Percentiles rank a stretch among this genome's conserved stretches.
Evolutionary conservation across 2,797 vertebrate species (phyloP).

Genomic region (Periparus ater): DNA sequence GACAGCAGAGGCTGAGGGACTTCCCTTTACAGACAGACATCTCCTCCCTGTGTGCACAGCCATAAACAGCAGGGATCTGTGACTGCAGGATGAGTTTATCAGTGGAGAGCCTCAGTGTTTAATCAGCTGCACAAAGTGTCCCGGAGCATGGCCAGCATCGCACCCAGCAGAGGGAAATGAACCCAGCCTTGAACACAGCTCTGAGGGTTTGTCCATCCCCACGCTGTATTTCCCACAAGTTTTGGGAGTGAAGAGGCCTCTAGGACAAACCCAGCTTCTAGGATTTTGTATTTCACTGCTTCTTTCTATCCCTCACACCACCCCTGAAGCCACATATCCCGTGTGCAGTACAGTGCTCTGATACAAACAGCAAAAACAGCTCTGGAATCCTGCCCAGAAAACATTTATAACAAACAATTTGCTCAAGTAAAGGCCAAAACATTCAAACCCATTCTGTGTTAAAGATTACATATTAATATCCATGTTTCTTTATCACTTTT

Average conservation of each 20-base stretch:
- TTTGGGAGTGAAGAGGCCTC: not conserved
- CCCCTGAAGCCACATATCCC: not conserved
- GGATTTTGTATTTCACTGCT: not conserved
- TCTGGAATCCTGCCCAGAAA: not conserved
- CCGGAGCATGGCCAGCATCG: not conserved
- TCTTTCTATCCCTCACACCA: not conserved
- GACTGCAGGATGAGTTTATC: not conserved
- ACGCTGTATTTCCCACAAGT: fast-evolving
- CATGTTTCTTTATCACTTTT: not conserved
- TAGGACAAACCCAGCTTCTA: not conserved
- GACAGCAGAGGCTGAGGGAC: not conserved
- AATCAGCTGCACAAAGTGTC: not conserved
- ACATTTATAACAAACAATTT: not conserved
- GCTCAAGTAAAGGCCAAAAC: not conserved
- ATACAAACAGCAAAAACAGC: not conserved
- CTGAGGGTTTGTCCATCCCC: not conserved
- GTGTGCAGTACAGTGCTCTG: fast-evolving
- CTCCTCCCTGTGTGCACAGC: not conserved
- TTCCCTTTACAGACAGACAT: not conserved
- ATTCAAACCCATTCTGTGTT: not conserved
- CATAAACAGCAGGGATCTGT: fast-evolving
- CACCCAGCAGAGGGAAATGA: not conserved
- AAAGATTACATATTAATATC: not conserved
- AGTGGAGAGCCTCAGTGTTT: not conserved
- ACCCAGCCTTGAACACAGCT: not conserved